phyloP scores from a whole-genome alignment of 1,140 invertebrate species.

The Prorops nasuta region DNA sequence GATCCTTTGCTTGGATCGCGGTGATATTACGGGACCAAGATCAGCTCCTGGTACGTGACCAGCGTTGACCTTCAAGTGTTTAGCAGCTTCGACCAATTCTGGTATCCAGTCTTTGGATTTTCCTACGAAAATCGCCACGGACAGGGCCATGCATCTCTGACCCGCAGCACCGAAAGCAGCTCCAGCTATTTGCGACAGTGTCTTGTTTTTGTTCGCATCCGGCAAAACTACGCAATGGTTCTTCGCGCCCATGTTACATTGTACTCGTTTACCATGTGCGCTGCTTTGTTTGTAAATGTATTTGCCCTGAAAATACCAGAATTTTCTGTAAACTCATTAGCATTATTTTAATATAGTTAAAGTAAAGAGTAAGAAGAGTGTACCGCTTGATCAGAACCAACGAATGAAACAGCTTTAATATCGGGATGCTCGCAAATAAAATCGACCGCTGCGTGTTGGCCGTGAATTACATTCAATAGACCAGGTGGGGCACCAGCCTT shows the following conservation, averaged over 20 bases:
- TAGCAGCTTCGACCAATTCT: slow-evolving; percentile 84
- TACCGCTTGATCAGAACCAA: slow-evolving; percentile 93
- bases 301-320: slow-evolving; percentile 67
- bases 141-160: slow-evolving; percentile 98
- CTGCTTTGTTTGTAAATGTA: slow-evolving; percentile 94
- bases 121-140: slow-evolving; percentile 95
- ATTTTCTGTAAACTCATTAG: neutral
- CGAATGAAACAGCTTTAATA: slow-evolving; percentile 97
- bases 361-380: neutral
- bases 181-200: slow-evolving; percentile 89
- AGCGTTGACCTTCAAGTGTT: slow-evolving; percentile 90
- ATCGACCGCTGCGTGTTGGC: slow-evolving; percentile 89
- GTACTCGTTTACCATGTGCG: slow-evolving; percentile 86
- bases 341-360: neutral
- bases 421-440: slow-evolving; percentile 96
- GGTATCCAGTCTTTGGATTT: slow-evolving; percentile 87
- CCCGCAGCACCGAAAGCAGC: slow-evolving; percentile 94
- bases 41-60: slow-evolving; percentile 91
- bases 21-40: slow-evolving; percentile 95
- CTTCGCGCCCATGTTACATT: slow-evolving; percentile 99
- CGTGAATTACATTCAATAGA: slow-evolving; percentile 95
- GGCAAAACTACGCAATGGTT: slow-evolving; percentile 97
- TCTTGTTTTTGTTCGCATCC: slow-evolving; percentile 97
- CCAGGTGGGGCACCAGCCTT: slow-evolving; percentile 93
- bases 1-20: slow-evolving; percentile 86